phyloP scores from a whole-genome alignment of 2,797 vertebrate genomes.

The Argentina silus region DNA sequence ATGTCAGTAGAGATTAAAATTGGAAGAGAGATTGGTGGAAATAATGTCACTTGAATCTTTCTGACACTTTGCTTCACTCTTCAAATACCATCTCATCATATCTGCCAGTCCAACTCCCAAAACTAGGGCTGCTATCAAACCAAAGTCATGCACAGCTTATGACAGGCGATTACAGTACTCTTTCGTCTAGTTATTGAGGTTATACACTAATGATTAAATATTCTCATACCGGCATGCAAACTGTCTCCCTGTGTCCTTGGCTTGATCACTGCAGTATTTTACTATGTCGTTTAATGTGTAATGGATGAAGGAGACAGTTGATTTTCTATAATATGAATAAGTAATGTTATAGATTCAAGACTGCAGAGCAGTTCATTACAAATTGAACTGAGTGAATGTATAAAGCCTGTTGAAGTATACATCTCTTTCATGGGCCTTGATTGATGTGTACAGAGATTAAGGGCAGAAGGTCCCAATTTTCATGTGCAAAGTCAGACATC shows the following conservation, averaged over 20 bases:
- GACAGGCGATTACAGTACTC: background rate
- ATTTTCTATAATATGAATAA: conserved; percentile 11
- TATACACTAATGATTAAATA: background rate
- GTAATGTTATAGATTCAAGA: conserved; percentile 9
- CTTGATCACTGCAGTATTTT: background rate
- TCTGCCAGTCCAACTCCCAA: background rate
- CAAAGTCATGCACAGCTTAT: background rate
- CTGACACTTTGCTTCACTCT: background rate
- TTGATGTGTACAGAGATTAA: background rate
- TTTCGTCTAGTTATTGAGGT: conserved; percentile 6
- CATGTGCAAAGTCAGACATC: no score
- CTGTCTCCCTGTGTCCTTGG: background rate
- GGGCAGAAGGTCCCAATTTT: no score
- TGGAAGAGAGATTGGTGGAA: background rate
- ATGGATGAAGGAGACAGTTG: background rate
- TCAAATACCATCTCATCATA: background rate
- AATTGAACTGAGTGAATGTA: background rate
- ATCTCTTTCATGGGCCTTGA: background rate
- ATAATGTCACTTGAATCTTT: background rate
- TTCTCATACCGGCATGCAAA: background rate
- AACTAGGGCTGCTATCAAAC: background rate
- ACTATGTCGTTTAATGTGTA: background rate
- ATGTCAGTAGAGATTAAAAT: background rate
- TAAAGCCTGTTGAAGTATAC: background rate
- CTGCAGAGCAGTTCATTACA: background rate